A percentile compares a stretch with the other conserved stretches of the same genome.
Evolutionary conservation across 2,797 vertebrate species (phyloP).

Genomic region (Zalophus californianus): DNA sequence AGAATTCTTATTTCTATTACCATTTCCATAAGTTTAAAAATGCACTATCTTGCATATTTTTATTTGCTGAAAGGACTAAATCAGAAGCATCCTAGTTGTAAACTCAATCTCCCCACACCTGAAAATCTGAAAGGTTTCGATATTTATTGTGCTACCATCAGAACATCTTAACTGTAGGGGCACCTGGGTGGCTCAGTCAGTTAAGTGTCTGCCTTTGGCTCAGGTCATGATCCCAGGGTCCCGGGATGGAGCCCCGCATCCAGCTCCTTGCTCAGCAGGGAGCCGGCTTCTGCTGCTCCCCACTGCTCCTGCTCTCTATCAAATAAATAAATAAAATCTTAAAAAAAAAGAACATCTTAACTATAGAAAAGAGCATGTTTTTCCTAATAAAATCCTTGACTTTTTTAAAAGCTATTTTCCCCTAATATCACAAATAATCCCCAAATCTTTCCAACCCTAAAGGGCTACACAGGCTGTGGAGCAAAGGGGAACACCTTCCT

Average conservation of each 20-base stretch:
- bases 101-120: not conserved
- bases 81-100: not conserved
- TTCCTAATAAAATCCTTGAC: not conserved
- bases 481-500: conserved; percentile 42
- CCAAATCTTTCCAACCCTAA: conserved; percentile 40
- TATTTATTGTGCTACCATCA: not conserved
- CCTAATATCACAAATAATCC: not conserved
- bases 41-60: not conserved
- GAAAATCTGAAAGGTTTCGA: not conserved
- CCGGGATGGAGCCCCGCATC: no score
- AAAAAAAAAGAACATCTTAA: not conserved
- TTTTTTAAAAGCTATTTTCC: not conserved
- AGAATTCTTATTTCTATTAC: not conserved
- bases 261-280: no score
- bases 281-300: no score
- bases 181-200: no score
- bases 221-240: no score
- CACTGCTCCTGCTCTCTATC: no score
- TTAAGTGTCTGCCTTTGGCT: no score
- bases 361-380: not conserved
- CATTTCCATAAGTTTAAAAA: not conserved
- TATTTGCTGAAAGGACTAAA: conserved; percentile 11
- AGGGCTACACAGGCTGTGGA: not conserved
- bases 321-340: no score
- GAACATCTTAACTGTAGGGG: not conserved